Conservation (phyloP, 2,888 invertebrate genomes). For the Agrochola macilenta region DNA sequence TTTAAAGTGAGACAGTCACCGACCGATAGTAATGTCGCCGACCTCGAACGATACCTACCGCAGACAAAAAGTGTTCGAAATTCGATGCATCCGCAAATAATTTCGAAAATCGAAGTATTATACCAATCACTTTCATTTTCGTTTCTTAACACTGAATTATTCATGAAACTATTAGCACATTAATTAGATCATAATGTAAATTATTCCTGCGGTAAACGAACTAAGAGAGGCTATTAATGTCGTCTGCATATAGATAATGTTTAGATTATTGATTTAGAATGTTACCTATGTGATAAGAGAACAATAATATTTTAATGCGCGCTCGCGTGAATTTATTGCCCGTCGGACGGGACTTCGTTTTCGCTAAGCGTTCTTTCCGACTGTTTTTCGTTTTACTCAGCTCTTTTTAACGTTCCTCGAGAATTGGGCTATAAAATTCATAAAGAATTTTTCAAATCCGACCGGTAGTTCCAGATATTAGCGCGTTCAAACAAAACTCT, state of each 20-base stretch:
- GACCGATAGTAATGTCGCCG: neutral
- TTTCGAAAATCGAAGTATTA: conserved; percentile 13
- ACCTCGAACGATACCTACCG: neutral
- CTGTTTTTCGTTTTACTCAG: too few relatives aligned
- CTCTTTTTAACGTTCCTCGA: too few relatives aligned
- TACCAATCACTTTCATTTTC: conserved; percentile 10
- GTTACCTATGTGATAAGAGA: too few relatives aligned
- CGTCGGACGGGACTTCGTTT: too few relatives aligned
- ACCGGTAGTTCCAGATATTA: too few relatives aligned
- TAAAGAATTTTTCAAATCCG: too few relatives aligned
- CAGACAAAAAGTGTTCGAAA: conserved; percentile 14
- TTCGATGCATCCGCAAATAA: neutral
- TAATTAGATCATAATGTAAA: conserved; percentile 25
- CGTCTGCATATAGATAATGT: neutral
- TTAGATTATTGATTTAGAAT: neutral
- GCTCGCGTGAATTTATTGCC: too few relatives aligned
- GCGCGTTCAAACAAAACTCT: too few relatives aligned
- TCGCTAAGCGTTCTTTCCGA: too few relatives aligned
- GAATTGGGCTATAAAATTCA: too few relatives aligned
- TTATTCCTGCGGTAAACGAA: neutral
- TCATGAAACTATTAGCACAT: conserved; percentile 18
- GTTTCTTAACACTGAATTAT: conserved; percentile 40
- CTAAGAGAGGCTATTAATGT: neutral
- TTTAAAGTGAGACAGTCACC: too few relatives aligned
- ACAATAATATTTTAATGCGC: too few relatives aligned